phyloP scores from a whole-genome alignment of 2,888 invertebrate species.

The Parasteatoda lunata region DNA sequence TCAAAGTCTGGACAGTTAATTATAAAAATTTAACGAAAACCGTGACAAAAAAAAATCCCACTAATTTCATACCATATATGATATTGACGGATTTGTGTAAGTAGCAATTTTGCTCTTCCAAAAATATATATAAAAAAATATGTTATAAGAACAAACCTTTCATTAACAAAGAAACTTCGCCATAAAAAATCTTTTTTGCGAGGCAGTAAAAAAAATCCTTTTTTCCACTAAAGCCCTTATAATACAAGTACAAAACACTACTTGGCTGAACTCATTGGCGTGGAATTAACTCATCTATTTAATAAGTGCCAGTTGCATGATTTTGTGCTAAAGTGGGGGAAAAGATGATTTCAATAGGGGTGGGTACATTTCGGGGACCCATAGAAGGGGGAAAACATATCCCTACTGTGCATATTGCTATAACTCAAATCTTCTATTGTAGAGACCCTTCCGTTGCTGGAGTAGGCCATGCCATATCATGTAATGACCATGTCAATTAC shows the following conservation, averaged over 20 bases:
- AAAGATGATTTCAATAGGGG: constrained; percentile 31
- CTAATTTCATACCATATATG: constrained; percentile 14
- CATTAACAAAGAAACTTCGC: constrained; percentile 59
- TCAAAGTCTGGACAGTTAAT: constrained; percentile 16
- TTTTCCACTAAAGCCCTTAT: constrained; percentile 22
- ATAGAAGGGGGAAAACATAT: constrained; percentile 40
- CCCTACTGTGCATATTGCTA: constrained; percentile 63
- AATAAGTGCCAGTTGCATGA: constrained; percentile 66
- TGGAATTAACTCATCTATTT: constrained; percentile 64
- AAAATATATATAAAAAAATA: neutral
- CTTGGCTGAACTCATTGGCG: constrained; percentile 41
- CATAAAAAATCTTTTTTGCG: constrained; percentile 5
- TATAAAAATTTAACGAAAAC: neutral
- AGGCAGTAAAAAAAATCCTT: constrained; percentile 19
- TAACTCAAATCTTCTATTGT: constrained; percentile 64
- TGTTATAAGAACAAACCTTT: constrained; percentile 7
- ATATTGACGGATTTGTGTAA: neutral
- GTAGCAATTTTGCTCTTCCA: constrained; percentile 26
- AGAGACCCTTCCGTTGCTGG: constrained; percentile 34
- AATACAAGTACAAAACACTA: constrained; percentile 47
- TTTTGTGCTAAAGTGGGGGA: constrained; percentile 3
- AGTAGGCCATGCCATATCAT: constrained; percentile 53
- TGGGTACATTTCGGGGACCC: constrained; percentile 9
- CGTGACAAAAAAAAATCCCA: constrained; percentile 23
- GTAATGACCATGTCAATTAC: constrained; percentile 69